Evolutionary conservation across 2,888 invertebrate species (phyloP).

Genomic region (Tiliacea aurago): DNA sequence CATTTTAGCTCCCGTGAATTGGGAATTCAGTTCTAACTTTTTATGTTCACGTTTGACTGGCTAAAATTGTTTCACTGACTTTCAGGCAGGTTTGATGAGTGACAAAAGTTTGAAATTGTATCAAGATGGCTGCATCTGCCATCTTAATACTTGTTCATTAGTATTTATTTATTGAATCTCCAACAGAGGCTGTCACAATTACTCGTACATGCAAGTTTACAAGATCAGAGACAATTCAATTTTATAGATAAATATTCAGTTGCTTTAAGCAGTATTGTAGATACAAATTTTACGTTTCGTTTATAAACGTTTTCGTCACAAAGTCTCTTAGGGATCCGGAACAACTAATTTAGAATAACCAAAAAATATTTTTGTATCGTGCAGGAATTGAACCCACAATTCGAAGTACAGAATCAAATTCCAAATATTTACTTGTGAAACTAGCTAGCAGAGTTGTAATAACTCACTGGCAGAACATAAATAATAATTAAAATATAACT

Average conservation of each 20-base stretch:
- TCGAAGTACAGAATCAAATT: background rate
- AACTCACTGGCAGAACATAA: no score
- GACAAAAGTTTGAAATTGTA: background rate
- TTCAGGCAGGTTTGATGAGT: slow-evolving; percentile 7
- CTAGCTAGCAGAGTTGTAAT: background rate
- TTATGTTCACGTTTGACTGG: background rate
- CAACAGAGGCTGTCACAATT: no score
- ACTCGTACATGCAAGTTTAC: no score
- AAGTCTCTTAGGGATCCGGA: background rate
- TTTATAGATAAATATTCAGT: background rate
- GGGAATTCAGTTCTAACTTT: background rate
- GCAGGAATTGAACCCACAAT: background rate
- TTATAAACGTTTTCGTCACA: background rate
- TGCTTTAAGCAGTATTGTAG: background rate
- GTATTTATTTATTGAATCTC: no score
- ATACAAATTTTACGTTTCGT: background rate
- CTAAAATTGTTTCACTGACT: slow-evolving; percentile 10
- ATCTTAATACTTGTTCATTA: background rate
- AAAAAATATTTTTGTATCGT: background rate
- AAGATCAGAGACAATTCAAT: no score
- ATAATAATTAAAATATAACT: background rate
- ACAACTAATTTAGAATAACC: background rate
- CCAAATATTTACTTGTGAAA: background rate
- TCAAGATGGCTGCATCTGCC: background rate
- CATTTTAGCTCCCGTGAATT: background rate